Conservation (phyloP, 2,113 vertebrate species). For the Phylloscopus trochiloides region DNA sequence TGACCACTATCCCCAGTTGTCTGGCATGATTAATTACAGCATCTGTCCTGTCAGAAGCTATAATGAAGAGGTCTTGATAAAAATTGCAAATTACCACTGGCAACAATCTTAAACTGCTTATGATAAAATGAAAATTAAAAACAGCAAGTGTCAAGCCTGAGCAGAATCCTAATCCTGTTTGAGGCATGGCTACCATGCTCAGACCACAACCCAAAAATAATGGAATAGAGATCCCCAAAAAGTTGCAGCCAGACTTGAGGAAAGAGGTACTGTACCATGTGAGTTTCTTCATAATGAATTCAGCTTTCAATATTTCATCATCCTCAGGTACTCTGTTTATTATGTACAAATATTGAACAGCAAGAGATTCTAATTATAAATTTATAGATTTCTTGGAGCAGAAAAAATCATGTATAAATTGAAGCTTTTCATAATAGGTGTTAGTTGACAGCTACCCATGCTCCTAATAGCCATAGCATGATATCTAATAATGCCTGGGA, state of each 20-base stretch:
- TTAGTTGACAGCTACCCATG: slow-evolving; percentile 64
- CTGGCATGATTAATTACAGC: slow-evolving; percentile 97
- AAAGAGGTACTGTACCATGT: slow-evolving; percentile 80
- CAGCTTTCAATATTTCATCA: slow-evolving; percentile 85
- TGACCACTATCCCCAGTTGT: slow-evolving; percentile 89
- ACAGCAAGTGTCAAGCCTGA: slow-evolving; percentile 91
- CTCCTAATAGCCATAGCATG: slow-evolving; percentile 35
- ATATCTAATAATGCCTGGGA: slow-evolving; percentile 16
- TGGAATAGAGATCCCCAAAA: slow-evolving; percentile 78
- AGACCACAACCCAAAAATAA: slow-evolving; percentile 63
- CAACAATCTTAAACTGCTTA: slow-evolving; percentile 98
- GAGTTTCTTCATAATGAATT: slow-evolving; percentile 89
- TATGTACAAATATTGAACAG: slow-evolving; percentile 93
- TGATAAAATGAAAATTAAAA: slow-evolving; percentile 99
- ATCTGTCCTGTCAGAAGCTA: slow-evolving; percentile 97
- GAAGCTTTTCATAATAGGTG: slow-evolving; percentile 68
- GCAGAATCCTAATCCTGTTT: slow-evolving; percentile 88
- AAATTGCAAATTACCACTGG: slow-evolving; percentile 98
- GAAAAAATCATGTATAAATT: slow-evolving; percentile 64
- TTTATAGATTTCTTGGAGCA: slow-evolving; percentile 74
- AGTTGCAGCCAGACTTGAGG: slow-evolving; percentile 81
- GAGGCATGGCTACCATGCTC: slow-evolving; percentile 71
- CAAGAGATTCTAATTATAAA: slow-evolving; percentile 75
- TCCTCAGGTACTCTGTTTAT: slow-evolving; percentile 82
- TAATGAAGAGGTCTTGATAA: slow-evolving; percentile 96